A percentile compares a stretch with the other conserved stretches of the same genome.
Conservation (phyloP, 2,888 invertebrate genomes). For the Pilophorus perplexus region DNA sequence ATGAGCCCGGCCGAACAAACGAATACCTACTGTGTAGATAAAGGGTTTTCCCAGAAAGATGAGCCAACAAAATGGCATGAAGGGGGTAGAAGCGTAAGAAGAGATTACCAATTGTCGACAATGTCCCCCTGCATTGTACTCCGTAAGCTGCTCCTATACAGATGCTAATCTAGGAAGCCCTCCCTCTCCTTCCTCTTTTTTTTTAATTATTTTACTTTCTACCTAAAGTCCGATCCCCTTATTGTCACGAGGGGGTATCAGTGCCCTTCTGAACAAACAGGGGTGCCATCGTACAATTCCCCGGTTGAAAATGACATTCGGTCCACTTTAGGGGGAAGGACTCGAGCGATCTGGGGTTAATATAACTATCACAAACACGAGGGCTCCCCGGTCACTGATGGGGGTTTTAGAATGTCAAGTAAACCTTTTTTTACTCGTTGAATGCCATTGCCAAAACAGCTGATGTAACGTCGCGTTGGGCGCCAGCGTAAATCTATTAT, state of each 20-base stretch:
- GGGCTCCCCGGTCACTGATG: background rate
- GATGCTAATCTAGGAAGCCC: slow-evolving; percentile 32
- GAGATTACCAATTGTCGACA: slow-evolving; percentile 38
- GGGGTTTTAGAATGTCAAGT: background rate
- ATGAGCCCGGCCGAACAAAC: too few species aligned
- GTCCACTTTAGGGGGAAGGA: too few species aligned
- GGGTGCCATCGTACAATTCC: slow-evolving; percentile 23
- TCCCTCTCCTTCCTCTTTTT: slow-evolving; percentile 5
- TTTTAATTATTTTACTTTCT: slow-evolving; percentile 36
- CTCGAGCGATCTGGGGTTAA: background rate
- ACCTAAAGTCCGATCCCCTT: slow-evolving; percentile 39
- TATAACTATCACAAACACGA: background rate
- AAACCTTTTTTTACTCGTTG: background rate
- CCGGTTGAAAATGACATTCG: slow-evolving; percentile 24
- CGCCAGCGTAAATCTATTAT: background rate
- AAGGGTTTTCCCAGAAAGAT: slow-evolving; percentile 25
- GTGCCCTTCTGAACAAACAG: slow-evolving; percentile 38
- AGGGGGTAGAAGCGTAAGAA: slow-evolving; percentile 36
- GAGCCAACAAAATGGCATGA: slow-evolving; percentile 29
- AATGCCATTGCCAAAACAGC: background rate
- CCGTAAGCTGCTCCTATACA: slow-evolving; percentile 10
- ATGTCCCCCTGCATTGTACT: slow-evolving; percentile 23
- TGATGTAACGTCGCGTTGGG: background rate
- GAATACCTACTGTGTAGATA: too few species aligned
- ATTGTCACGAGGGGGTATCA: slow-evolving; percentile 31